phyloP scores from a whole-genome alignment of 2,888 invertebrate genomes.

The Amblyjoppa proteus region DNA sequence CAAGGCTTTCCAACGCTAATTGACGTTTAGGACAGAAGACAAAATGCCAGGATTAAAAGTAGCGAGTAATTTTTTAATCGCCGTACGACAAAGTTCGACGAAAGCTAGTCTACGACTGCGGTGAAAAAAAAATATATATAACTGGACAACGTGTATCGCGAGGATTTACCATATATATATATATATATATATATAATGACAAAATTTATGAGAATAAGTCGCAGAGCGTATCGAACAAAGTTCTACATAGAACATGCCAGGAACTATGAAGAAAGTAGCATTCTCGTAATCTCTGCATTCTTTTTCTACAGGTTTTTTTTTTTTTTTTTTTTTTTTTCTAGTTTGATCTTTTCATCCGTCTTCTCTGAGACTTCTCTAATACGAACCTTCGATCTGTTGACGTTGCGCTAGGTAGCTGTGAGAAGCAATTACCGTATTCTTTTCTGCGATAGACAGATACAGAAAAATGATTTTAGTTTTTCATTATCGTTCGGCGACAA shows the following conservation, averaged over 20 bases:
- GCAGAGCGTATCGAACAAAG: slow-evolving; percentile 17
- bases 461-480: slow-evolving; percentile 52
- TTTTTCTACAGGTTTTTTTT: slow-evolving; percentile 30
- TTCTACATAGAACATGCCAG: slow-evolving; percentile 57
- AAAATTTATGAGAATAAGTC: not conserved
- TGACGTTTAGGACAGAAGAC: not conserved
- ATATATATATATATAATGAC: not conserved
- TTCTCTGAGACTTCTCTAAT: slow-evolving; percentile 23
- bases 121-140: not conserved
- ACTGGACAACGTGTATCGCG: not conserved
- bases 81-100: not conserved
- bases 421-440: slow-evolving; percentile 63
- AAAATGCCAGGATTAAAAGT: not conserved
- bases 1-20: not conserved
- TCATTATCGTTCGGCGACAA: not conserved
- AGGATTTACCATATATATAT: not conserved
- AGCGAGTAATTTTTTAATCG: slow-evolving; percentile 1
- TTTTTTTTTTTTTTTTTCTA: not conserved
- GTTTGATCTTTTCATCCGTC: slow-evolving; percentile 22
- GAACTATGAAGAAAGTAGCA: slow-evolving; percentile 39
- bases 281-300: slow-evolving; percentile 34
- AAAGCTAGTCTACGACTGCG: not conserved
- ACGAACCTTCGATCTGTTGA: slow-evolving; percentile 65
- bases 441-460: slow-evolving; percentile 56
- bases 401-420: slow-evolving; percentile 61